Conservation (phyloP, 2,113 vertebrate species). For the Amblyopsis rosae region DNA sequence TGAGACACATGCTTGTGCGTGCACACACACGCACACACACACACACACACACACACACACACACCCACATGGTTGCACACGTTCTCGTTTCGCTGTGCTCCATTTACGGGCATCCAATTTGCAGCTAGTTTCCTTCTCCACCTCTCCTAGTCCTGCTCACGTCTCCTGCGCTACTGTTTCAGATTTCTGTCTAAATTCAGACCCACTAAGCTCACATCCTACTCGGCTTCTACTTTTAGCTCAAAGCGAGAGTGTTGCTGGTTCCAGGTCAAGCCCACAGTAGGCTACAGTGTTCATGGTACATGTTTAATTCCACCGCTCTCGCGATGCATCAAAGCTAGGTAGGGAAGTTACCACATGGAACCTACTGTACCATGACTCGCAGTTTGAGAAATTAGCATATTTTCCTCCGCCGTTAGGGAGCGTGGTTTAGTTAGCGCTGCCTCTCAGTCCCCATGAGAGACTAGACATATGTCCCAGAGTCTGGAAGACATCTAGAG, state of each 20-base stretch:
- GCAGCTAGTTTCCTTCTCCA: slow-evolving; percentile 33
- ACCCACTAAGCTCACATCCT: slow-evolving; percentile 54
- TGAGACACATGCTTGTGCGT: slow-evolving; percentile 3
- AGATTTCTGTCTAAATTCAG: slow-evolving; percentile 66
- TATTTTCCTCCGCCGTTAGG: slow-evolving; percentile 30
- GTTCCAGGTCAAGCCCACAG: slow-evolving; percentile 58
- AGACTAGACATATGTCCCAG: not conserved
- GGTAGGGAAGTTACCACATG: slow-evolving; percentile 35
- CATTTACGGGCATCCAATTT: slow-evolving; percentile 60
- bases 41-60: slow-evolving; percentile 21
- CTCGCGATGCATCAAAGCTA: not conserved
- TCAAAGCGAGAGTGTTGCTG: not conserved
- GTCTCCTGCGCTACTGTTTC: slow-evolving; percentile 46
- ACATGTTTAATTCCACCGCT: slow-evolving; percentile 25
- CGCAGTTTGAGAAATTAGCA: slow-evolving; percentile 38
- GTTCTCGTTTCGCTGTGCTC: slow-evolving; percentile 44
- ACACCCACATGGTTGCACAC: slow-evolving; percentile 25
- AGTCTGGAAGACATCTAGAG: too few species aligned
- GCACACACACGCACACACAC: slow-evolving; percentile 12
- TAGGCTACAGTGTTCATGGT: not conserved
- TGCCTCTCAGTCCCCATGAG: slow-evolving; percentile 37
- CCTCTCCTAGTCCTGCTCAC: slow-evolving; percentile 14
- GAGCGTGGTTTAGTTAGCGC: slow-evolving; percentile 18
- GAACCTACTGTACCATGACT: slow-evolving; percentile 24
- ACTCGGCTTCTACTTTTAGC: slow-evolving; percentile 60